A percentile compares a stretch with the other conserved stretches of the same genome.
Evolutionary conservation across 2,888 invertebrate genomes (phyloP).

Genomic region (Scelioninae gen. 1): DNA sequence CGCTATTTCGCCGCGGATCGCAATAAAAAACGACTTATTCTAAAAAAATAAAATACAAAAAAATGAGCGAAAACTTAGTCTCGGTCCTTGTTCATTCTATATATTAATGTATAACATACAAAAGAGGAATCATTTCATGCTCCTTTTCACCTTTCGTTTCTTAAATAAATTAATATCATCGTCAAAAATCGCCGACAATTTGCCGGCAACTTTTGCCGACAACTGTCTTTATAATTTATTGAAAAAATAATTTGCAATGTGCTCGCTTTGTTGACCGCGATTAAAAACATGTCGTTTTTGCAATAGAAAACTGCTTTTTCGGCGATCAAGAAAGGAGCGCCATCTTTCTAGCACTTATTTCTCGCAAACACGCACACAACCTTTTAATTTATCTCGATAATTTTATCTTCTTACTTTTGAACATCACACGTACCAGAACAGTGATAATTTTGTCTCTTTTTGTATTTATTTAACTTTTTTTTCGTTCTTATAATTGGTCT

Average conservation of each 20-base stretch:
- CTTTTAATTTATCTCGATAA: slow-evolving; percentile 10
- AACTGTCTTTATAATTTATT: slow-evolving; percentile 57
- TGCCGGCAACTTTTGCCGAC: slow-evolving; percentile 14
- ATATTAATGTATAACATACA: slow-evolving; percentile 71
- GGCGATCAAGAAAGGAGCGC: slow-evolving; percentile 17
- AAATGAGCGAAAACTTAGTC: slow-evolving; percentile 55
- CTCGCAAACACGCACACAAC: slow-evolving; percentile 35
- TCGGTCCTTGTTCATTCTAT: slow-evolving; percentile 59
- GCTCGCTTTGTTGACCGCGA: slow-evolving; percentile 4
- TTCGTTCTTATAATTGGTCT: slow-evolving; percentile 28
- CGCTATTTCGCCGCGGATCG: slow-evolving; percentile 49
- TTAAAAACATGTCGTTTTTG: slow-evolving; percentile 2
- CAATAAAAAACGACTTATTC: slow-evolving; percentile 54
- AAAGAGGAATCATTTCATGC: slow-evolving; percentile 72
- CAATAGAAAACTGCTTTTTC: neutral
- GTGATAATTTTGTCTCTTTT: slow-evolving; percentile 51
- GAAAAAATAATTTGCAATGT: slow-evolving; percentile 71
- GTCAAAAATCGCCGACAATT: slow-evolving; percentile 28
- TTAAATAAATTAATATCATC: slow-evolving; percentile 66
- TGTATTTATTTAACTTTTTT: slow-evolving; percentile 5
- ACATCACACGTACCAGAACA: slow-evolving; percentile 61
- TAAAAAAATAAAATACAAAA: slow-evolving; percentile 35
- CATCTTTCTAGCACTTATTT: slow-evolving; percentile 37
- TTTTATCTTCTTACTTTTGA: slow-evolving; percentile 16
- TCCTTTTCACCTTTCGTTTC: slow-evolving; percentile 57